Evolutionary conservation across 2,113 vertebrate species (phyloP), one percentile per base, ranked within the genome.

Genomic region (Heterotis niloticus): DNA sequence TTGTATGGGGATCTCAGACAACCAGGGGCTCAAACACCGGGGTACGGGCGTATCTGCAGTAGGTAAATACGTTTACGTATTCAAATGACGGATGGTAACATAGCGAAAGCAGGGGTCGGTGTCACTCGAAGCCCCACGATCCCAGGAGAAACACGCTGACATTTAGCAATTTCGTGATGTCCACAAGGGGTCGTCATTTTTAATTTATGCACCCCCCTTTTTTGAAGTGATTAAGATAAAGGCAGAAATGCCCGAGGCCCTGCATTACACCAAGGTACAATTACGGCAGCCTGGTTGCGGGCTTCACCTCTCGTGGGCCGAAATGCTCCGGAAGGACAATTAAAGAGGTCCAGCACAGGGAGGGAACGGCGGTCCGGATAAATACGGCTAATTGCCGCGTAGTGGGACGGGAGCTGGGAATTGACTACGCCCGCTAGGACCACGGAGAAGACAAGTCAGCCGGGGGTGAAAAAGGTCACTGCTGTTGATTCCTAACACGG

Each of bases 191-290:
- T 59, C 82, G 75, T 79, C 72, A 67, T 82, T 29, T 84, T 87
- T 92, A 92, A 93, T 93, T 91, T 93, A 91, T 86, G 90, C 88
- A 89, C 83, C 82, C 92, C 34, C 34, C 34, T 7, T 7, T 89
- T 93, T 90, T 90, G 91, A 91, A 90, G 90, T 91, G 93, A 93
- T 94, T 93, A 93, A 93, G 92, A 94, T 93, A 93, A n/a, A 94
- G 90, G 90, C 89, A 92, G 91, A 88, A 91, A 91, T 84, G 91
- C 91, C 92, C 92, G 91, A 90, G 94, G 93, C 90, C 92, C 91
- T 94, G 94, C 93, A 94, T 94, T 92, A 92, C 85, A 90, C 82
- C 80, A 83, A 86, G 86, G 84, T 86, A 80, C 88, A 89, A 91
- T 91, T 89, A 91, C 88, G 88, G 87, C 86, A 44, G 3, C 34